Evolutionary conservation across 2,113 vertebrate genomes (phyloP), one percentile per base, ranked within the genome.

Genomic region (Chionomys nivalis): DNA sequence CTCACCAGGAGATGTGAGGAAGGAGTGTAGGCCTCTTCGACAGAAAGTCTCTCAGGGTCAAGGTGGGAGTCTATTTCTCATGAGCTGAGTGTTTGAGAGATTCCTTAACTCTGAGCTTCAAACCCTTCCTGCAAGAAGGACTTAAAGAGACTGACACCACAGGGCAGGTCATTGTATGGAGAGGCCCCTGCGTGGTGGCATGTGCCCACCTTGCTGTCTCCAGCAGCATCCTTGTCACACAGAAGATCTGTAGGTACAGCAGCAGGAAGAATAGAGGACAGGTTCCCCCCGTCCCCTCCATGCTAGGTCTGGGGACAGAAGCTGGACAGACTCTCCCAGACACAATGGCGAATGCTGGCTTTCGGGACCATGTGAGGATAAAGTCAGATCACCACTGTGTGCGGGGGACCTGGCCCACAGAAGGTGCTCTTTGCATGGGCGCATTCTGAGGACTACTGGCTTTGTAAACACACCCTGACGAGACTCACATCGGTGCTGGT

Each of bases 401-500:
- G 17, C 1, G 39, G 88, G 49, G 58, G 9, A 33, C 75, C 12
- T 9, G 77, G 52, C 24, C 16, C 21, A 16, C 17, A 42, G 89
- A 3, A 42, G 72, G 55, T 11, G 11, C 52, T 39, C 39, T 14
- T 17, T 12, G 6, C 23, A 33, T 61, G 36, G 31, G 14, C 14
- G 28, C 9, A 0, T 65, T n/a, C 61, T 26, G 63, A 78, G 70
- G 26, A 36, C 24, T 7, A 28, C 24, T 0, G 65, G 28, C 77
- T 73, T 81, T 77, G 42, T 58, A 39, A 63, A 23, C 11, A 0
- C 4, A 1, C 3, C 24, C n/a, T 0, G 7, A 10, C 1, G 1
- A 4, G 16, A 47, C 47, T 58, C 36, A 3, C 10, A 6, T 11
- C 6, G 28, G 58, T 26, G 19, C 28, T 63, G 24, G 7, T 28